Evolutionary conservation across 2,797 vertebrate species (phyloP), one percentile per base, ranked within the genome.

Genomic region (Helostoma temminkii): DNA sequence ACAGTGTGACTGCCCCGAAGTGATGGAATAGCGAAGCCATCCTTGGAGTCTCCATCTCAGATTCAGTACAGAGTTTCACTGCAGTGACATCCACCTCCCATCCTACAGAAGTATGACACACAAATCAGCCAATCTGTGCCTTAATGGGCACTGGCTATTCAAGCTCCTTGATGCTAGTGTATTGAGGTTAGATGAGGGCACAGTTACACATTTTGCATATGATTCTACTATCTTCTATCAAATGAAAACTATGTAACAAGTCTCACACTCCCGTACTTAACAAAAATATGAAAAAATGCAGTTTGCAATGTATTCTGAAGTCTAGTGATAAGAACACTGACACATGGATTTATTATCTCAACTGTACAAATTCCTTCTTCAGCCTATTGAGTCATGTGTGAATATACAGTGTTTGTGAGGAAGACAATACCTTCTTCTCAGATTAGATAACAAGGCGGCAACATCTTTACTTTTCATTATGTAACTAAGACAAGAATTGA

Each of bases 21-120:
- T 55, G n/a, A 60, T 45, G 46, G 37, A 0, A 45, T n/a, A 45
- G 15, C 55, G 48, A 64, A 42, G 49, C 19, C 22, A 21, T 68
- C 9, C 50, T 63, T 42, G 59, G 37, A 69, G 50, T 41, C 41
- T 81, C n/a, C n/a, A n/a, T n/a, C n/a, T n/a, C n/a, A n/a, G n/a
- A n/a, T n/a, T n/a, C n/a, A n/a, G n/a, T n/a, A n/a, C n/a, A n/a
- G n/a, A n/a, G n/a, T n/a, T n/a, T n/a, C n/a, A n/a, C n/a, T n/a
- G 36, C 21, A 54, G 58, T 69, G 46, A 57, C 41, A 61, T 32
- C 25, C 32, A 67, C 26, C n/a, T 36, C 9, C 9, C 2, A 59
- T 25, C n/a, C 14, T 19, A 48, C 30, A 61, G 25, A 61, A 12
- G 19, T 45, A 41, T n/a, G 54, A 8, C 24, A 47, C 26, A 41